Evolutionary conservation across 1,140 invertebrate species (phyloP), one percentile per base, ranked within the genome.

Genomic region (Drosophila triauraria): DNA sequence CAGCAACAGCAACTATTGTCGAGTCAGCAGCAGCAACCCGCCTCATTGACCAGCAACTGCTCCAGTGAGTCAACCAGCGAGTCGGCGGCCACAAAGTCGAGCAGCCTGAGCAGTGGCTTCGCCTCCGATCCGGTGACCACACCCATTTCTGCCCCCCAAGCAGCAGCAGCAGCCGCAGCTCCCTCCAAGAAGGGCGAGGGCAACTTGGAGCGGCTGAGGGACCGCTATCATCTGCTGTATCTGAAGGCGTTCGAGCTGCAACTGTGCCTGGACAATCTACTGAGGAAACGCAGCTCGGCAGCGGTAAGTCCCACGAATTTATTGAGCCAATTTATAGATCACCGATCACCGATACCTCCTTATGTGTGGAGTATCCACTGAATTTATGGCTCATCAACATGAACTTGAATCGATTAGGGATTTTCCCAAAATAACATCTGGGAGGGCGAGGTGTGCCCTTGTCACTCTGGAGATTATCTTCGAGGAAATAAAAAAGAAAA

Each of bases 181-280:
- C 56, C 53, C 51, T 10, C 71, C 10, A 78, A 90, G 61, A 85
- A 82, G 58, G 72, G 71, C 43, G 87, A 93, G 65, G 78, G 93
- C 90, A 78, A 94, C 94, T 70, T 92, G 93, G 58, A 92, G 63
- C 95, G 95, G 32, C 93, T 98, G 48, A 96, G 98, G 93, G 94
- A 96, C 48, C 96, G 97, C 82, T 98, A 97, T 96, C 97, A 98
- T 92, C 94, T 96, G 69, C 94, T 98, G 63, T 98, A 97, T 94
- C 93, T 98, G 81, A 94, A 96, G 72, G 96, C 97, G 23, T 94
- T 98, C 82, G 98, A 98, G 94, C 97, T 97, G 96, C 97, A 97
- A 93, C 97, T 96, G 93, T 95, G 96, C 86, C 94, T 97, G 75
- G 96, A 97, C 92, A 94, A 95, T 64, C 94, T 96, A 35, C 74